Evolutionary conservation across 2,888 invertebrate genomes (phyloP).

Genomic region (Lepidochrysops patricia): DNA sequence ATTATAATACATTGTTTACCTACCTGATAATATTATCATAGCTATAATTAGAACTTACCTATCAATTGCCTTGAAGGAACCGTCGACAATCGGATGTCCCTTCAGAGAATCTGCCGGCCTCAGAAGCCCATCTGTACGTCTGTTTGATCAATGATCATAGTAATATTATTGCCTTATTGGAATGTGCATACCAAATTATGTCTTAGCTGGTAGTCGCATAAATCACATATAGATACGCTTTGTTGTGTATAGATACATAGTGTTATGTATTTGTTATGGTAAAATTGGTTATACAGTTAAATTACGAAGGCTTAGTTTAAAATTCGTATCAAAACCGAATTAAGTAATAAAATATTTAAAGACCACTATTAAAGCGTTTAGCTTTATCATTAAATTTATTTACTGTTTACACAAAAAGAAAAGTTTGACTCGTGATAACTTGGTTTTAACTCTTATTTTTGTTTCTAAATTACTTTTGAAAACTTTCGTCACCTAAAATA

Average conservation of each 20-base stretch:
- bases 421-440: too few relatives aligned
- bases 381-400: too few relatives aligned
- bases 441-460: too few relatives aligned
- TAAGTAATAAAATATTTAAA: too few relatives aligned
- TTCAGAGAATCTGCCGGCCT: constrained; percentile 3
- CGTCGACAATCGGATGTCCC: neutral
- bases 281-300: too few relatives aligned
- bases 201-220: neutral
- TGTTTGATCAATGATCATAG: constrained; percentile 11
- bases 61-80: neutral
- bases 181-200: constrained; percentile 11
- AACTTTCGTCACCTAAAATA: too few relatives aligned
- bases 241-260: neutral
- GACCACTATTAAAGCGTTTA: too few relatives aligned
- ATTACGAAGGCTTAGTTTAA: too few relatives aligned
- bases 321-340: too few relatives aligned
- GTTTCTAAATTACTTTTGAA: too few relatives aligned
- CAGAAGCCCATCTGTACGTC: neutral
- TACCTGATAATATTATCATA: neutral
- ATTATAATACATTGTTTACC: too few relatives aligned
- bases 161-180: constrained; percentile 10
- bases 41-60: neutral
- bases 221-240: neutral
- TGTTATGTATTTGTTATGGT: neutral
- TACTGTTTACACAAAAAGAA: too few relatives aligned